Evolutionary conservation across 30 jellyfish, hydroid and myxozoan genomes (phyloP), one percentile per base, ranked within the genome.

Genomic region (Hydra vulgaris): DNA sequence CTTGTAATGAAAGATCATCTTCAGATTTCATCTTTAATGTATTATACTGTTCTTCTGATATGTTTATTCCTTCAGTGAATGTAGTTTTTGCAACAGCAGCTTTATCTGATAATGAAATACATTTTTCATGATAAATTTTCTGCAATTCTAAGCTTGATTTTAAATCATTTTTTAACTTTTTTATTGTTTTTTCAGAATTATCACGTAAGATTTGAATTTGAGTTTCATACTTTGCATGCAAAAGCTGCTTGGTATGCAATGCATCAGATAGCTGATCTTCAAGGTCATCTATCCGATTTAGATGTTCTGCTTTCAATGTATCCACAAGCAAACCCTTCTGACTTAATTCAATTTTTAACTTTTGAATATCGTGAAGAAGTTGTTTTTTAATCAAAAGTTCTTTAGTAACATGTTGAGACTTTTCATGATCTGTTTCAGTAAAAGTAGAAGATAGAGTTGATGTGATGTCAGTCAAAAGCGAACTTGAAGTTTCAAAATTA

Each of bases 191-290:
- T 18, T 21, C 73, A 24, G 18, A 23, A 17, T 77, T 92, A 7
- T 72, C 84, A 23, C 56, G 82, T 0, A 73, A 15, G 8, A 56
- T 25, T 17, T 92, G 81, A 17, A 85, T 21, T 76, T 82, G 86
- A 22, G 78, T 76, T 56, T 89, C 85, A 67, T 73, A 85, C 84
- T 81, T 86, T 7, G 88, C 97, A 12, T 74, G 20, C 0, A 84
- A 23, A 16, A 89, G 26, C 70, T 89, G 97, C 23, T 82, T 89
- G 27, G 82, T 89, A 74, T 89, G 95, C 25, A 84, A 26, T 17
- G 85, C 89, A 78, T 89, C 97, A 16, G 95, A 55, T 15, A 85
- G 83, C 67, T 78, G 82, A 55, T 89, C 97, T 76, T 89, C 97
- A 54, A 89, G 26, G 27, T 89, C 97, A 27, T 89, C 97, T 18